A percentile compares a stretch with the other conserved stretches of the same genome.
Evolutionary conservation across 2,797 vertebrate genomes (phyloP).

Genomic region (Bucorvus abyssinicus): DNA sequence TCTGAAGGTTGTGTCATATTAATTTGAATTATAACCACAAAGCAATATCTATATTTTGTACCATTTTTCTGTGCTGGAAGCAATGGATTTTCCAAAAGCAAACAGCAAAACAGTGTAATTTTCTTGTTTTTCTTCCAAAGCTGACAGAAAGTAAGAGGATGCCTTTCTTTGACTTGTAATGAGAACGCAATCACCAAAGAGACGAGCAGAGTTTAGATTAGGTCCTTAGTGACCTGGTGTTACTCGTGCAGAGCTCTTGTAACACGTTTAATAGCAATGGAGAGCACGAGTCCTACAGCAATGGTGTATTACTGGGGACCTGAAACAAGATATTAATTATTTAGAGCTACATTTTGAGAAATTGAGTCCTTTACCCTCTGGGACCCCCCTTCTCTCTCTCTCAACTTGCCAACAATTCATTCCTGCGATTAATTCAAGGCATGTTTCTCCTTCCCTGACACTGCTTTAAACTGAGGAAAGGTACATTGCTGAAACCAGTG

Average conservation of each 20-base stretch:
- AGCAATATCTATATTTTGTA: neutral
- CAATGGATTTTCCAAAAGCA: neutral
- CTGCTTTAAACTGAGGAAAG: neutral
- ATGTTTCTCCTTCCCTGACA: neutral
- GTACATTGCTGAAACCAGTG: neutral
- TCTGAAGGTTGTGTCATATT: neutral
- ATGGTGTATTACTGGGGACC: neutral
- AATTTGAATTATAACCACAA: neutral
- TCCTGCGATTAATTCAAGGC: neutral
- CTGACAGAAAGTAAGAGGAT: neutral
- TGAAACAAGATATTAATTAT: conserved; percentile 52
- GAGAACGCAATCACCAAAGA: neutral
- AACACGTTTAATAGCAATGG: neutral
- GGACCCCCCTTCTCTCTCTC: neutral
- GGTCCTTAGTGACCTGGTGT: neutral
- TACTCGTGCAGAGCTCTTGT: neutral
- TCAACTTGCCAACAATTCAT: neutral
- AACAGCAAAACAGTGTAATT: neutral
- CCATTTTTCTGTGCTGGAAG: neutral
- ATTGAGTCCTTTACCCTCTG: neutral
- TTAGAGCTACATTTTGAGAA: conserved; percentile 47
- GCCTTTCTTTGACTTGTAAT: neutral
- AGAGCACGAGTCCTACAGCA: neutral
- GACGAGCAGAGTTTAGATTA: neutral
- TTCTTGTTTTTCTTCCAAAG: neutral